A percentile compares a stretch with the other conserved stretches of the same genome.
phyloP scores from a whole-genome alignment of 1,140 invertebrate genomes.

The Conopomorpha cramerella region DNA sequence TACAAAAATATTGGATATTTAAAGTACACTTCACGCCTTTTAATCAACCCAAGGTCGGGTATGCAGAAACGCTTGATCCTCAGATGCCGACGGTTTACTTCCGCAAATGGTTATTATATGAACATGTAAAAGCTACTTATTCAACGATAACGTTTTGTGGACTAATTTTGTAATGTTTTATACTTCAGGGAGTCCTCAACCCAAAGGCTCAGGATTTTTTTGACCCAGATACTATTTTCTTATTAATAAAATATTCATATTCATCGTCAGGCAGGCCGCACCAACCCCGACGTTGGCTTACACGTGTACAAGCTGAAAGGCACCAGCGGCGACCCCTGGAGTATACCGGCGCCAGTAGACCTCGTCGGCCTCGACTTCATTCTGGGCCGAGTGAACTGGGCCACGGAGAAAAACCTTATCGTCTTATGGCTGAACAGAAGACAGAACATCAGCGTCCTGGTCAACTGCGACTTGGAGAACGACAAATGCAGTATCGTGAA shows the following conservation, averaged over 20 bases:
- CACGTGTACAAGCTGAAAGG: conserved; percentile 61
- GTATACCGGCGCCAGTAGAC: conserved; percentile 56
- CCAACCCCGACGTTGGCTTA: conserved; percentile 76
- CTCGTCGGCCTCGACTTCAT: conserved; percentile 56
- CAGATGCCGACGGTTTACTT: too few relatives aligned
- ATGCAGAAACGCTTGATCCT: too few relatives aligned
- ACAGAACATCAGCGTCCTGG: conserved; percentile 73
- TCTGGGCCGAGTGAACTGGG: conserved; percentile 75
- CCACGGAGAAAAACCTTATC: conserved; percentile 68
- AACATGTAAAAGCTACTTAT: too few relatives aligned
- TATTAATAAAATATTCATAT: not conserved
- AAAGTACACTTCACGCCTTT: too few relatives aligned
- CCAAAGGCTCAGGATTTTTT: not conserved
- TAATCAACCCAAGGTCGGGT: too few relatives aligned
- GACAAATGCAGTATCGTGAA: conserved; percentile 50
- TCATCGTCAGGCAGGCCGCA: conserved; percentile 68
- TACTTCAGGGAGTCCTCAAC: too few relatives aligned
- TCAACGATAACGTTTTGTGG: too few relatives aligned
- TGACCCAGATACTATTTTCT: not conserved
- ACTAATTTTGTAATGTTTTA: too few relatives aligned
- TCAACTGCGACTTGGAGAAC: conserved; percentile 56
- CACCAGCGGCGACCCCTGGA: conserved; percentile 16
- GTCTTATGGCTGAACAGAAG: conserved; percentile 86
- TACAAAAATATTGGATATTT: too few relatives aligned
- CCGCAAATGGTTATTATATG: too few relatives aligned